Evolutionary conservation across 2,797 vertebrate genomes (phyloP), one percentile per base, ranked within the genome.

Genomic region (Thripadectes ignobilis): DNA sequence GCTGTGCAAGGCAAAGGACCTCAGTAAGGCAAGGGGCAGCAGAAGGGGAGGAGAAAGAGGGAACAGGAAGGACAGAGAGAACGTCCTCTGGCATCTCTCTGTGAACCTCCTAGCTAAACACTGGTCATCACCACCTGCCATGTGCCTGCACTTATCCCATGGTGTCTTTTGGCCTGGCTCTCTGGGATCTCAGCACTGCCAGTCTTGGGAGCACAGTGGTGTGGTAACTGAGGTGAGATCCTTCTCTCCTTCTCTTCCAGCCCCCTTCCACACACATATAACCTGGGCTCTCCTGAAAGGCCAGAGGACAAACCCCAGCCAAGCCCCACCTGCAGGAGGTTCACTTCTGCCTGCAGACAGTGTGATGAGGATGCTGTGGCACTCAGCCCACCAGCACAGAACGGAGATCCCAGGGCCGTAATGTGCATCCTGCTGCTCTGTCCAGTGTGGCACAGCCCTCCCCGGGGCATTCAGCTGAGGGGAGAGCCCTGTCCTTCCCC

Each of bases 351-450:
- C 83, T 59, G 76, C 59, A 22, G 41, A 51, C 3, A 8, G 45
- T 49, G 12, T 65, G 59, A 39, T 19, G 46, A 41, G 59, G 51
- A 24, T 32, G 46, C n/a, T 22, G 48, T 5, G 34, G 69, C 48
- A 26, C 57, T 51, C 52, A 45, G 54, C 71, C 38, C 4, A 4
- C 23, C 76, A 76, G 59, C 59, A 55, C 55, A 63, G 80, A 46
- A 41, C 1, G 0, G 45, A 61, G 48, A 78, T 58, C 58, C 51
- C 58, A 29, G 49, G 26, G 29, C 24, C 74, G 12, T 11, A n/a
- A 21, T 0, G 1, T 9, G 22, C 55, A 62, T 68, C 68, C 79
- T 77, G 63, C 82, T 58, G 71, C 79, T 68, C 59, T 0, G 0
- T 39, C 62, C 85, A 51, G 78, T 26, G 9, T 27, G 32, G 72